phyloP scores from a whole-genome alignment of 2,888 invertebrate species.

The Cyrtodaria siliqua region DNA sequence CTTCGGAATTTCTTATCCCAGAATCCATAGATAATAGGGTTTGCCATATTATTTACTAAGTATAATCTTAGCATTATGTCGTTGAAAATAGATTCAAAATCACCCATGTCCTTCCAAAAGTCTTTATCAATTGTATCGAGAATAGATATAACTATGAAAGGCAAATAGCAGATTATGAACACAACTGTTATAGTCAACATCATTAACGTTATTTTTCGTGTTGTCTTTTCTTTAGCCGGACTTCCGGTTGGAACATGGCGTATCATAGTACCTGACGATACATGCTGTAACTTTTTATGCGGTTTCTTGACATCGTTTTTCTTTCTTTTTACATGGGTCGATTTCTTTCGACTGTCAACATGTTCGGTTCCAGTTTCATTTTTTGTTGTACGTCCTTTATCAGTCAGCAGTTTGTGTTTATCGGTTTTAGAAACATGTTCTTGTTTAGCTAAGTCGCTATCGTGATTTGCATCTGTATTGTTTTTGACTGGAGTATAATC shows the following conservation, averaged over 20 bases:
- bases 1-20: conserved; percentile 18
- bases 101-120: conserved; percentile 36
- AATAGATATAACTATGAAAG: conserved; percentile 53
- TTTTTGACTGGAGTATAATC: neutral
- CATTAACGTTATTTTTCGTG: conserved; percentile 65
- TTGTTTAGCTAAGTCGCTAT: neutral
- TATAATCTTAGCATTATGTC: conserved; percentile 45
- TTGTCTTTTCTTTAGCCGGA: conserved; percentile 42
- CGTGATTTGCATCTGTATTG: neutral
- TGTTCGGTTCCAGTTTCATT: no score
- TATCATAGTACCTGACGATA: conserved; percentile 28
- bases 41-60: conserved; percentile 16
- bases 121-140: conserved; percentile 27
- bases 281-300: neutral
- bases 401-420: neutral
- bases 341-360: neutral
- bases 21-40: conserved; percentile 30
- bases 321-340: neutral
- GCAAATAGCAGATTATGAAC: conserved; percentile 58
- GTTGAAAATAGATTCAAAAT: conserved; percentile 12
- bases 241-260: conserved; percentile 23
- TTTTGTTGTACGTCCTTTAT: neutral
- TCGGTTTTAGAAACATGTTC: neutral
- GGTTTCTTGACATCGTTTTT: neutral
- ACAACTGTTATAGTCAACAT: conserved; percentile 63